Base-by-base conservation (phyloP, 2,888 invertebrate species). In the Sylvicola cinctus region DNA sequence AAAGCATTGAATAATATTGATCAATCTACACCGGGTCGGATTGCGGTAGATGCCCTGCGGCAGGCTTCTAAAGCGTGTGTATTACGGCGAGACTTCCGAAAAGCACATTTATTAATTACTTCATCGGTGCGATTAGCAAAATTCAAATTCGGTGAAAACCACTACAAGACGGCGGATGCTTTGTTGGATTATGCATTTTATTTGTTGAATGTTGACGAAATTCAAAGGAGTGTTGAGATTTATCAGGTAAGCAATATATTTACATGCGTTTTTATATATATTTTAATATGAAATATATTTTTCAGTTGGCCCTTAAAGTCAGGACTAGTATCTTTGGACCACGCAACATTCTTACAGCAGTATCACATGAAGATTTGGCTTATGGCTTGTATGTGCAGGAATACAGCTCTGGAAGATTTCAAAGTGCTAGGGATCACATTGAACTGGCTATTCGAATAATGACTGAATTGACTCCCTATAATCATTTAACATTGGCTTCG, bases 351-450 rank as follows among this genome's bases (percentile, higher is more conserved):
- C 78, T 80, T 54, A 80, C 91, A 43, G 91, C 90, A 1, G 70
- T 81, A 17, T 83, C 81, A 17, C 80, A 85, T 54, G 90, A 91
- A 60, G 90, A 91, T 61, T 63, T 91, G 30, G 87, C 90, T 0
- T 93, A 91, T 60, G 87, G 88, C 31, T 71, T 83, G 10, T 93
- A 91, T 55, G 88, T 90, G 31, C 73, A 79, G 36, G 90, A 91
- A 58, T 91, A 91, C 57, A 84, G 77, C 47, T 76, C 84, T 1
- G 88, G 90, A 1, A 67, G 76, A 43, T 91, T 91, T 58, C 68
- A 68, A 46, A 69, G 71, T 55, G 87, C 90, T 16, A 65, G 83
- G 41, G 72, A 77, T 43, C 79, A 88, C 60, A 79, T 81, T 23
- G 79, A 83, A 49, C 68, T 70, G 44, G 84, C 90, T 16, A 83